Conservation (phyloP, 2,797 vertebrate species). For the Acanthis flammea region DNA sequence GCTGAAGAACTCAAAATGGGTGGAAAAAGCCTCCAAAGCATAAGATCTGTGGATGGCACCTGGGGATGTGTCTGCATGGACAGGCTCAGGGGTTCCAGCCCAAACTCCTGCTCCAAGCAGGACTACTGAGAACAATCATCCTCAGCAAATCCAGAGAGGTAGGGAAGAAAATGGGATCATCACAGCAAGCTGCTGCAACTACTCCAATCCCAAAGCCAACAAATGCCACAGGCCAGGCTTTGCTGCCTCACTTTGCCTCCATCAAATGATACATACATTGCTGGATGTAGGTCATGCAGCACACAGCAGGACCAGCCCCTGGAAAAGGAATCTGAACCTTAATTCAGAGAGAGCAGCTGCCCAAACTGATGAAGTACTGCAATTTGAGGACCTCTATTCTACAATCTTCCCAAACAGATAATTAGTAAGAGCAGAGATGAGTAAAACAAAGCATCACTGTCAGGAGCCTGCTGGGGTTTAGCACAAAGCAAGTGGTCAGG, state of each 20-base stretch:
- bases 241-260: slow-evolving; percentile 18
- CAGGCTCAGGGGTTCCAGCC: not conserved
- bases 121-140: not conserved
- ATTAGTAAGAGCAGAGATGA: not conserved
- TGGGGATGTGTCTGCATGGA: not conserved
- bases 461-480: not conserved
- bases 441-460: not conserved
- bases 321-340: slow-evolving; percentile 40
- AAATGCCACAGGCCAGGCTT: slow-evolving; percentile 22
- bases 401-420: not conserved
- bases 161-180: not conserved
- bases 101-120: not conserved
- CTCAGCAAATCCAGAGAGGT: not conserved
- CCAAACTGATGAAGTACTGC: not conserved
- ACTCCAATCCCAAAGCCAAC: not conserved
- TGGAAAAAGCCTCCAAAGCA: not conserved
- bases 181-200: not conserved
- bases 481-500: not conserved
- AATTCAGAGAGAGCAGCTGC: slow-evolving; percentile 23
- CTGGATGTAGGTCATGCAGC: slow-evolving; percentile 42
- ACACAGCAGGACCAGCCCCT: not conserved
- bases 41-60: not conserved
- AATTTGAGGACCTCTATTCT: not conserved
- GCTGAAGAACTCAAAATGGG: not conserved
- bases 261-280: not conserved